Percentiles rank a stretch among this genome's conserved stretches.
Evolutionary conservation across 2,113 vertebrate genomes (phyloP).

Genomic region (Hylia prasina): DNA sequence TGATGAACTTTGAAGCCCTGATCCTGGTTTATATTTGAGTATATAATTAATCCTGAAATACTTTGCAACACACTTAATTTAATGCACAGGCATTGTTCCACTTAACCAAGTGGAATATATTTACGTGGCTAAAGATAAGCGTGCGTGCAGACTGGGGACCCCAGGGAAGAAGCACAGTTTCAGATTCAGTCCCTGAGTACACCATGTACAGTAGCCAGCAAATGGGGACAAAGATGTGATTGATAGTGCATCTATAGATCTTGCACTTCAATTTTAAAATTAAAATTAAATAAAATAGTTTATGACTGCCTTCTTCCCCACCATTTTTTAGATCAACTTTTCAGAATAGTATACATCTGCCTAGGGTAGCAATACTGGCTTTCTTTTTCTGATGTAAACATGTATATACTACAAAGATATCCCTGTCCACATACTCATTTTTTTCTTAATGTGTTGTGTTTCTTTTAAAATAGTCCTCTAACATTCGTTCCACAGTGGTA

Average conservation of each 20-base stretch:
- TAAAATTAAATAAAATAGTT: neutral
- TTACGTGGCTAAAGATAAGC: conserved; percentile 46
- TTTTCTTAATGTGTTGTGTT: neutral
- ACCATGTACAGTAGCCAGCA: neutral
- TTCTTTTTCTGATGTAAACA: neutral
- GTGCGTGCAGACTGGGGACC: neutral
- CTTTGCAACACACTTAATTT: conserved; percentile 26
- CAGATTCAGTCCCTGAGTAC: neutral
- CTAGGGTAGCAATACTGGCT: neutral
- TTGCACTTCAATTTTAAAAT: neutral
- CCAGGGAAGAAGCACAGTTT: conserved; percentile 51
- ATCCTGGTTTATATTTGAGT: neutral
- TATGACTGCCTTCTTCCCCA: neutral
- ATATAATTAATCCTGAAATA: conserved; percentile 41
- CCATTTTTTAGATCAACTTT: neutral
- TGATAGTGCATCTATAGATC: neutral
- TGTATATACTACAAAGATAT: neutral
- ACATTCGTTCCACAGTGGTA: neutral
- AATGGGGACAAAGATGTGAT: conserved; percentile 35
- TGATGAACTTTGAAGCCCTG: neutral
- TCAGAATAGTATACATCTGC: neutral
- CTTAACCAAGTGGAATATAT: conserved; percentile 55
- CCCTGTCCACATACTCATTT: neutral
- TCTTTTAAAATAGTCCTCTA: neutral
- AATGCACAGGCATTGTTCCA: conserved; percentile 48